Conservation (phyloP, 1,140 invertebrate genomes). For the Pararge aegeria region DNA sequence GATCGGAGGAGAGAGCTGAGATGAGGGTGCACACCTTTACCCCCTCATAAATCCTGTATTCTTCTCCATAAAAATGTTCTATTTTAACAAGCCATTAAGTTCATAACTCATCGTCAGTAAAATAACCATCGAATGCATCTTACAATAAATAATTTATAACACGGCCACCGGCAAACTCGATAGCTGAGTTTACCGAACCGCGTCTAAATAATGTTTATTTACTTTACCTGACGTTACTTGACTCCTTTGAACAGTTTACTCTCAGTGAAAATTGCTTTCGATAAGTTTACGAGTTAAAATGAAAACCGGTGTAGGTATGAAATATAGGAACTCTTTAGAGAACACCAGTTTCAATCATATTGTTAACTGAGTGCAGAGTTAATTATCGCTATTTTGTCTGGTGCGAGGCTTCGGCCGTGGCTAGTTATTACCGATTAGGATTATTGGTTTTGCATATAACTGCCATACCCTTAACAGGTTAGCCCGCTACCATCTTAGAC, state of each 20-base stretch:
- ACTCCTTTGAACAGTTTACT: slow-evolving; percentile 18
- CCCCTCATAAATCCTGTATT: too few species aligned
- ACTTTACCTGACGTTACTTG: slow-evolving; percentile 12
- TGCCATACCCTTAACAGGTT: too few species aligned
- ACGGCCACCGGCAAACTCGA: slow-evolving; percentile 24
- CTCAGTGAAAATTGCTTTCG: slow-evolving; percentile 19
- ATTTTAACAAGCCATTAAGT: not conserved
- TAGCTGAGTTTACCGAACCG: slow-evolving; percentile 30
- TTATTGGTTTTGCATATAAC: too few species aligned
- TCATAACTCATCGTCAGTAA: not conserved
- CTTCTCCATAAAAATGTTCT: too few species aligned
- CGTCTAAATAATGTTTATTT: slow-evolving; percentile 34
- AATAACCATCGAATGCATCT: slow-evolving; percentile 30
- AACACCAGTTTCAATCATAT: too few species aligned
- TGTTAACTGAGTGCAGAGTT: too few species aligned
- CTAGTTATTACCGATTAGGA: too few species aligned
- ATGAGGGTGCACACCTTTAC: too few species aligned
- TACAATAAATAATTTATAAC: slow-evolving; percentile 39
- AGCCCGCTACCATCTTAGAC: too few species aligned
- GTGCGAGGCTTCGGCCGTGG: too few species aligned
- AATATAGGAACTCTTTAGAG: not conserved
- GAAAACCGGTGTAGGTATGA: not conserved
- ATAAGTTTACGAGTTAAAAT: slow-evolving; percentile 11
- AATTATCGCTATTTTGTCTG: too few species aligned
- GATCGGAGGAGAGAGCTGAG: too few species aligned